These are phyloP conservation scores for Euzetes globulus DNA, from an alignment of 2,888 invertebrate genomes.

Conservation along the genomic window DNA sequence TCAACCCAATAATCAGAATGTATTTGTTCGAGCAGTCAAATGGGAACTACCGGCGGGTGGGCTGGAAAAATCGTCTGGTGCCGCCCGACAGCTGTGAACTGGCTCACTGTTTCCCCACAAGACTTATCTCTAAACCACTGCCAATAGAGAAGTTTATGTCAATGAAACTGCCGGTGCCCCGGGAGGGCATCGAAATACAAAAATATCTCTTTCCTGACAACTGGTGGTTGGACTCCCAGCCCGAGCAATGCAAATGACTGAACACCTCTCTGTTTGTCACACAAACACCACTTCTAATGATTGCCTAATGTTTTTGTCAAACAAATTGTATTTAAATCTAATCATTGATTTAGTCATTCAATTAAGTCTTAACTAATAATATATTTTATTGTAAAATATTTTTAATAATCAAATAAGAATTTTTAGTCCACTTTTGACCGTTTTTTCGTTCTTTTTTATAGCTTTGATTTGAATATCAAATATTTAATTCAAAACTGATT, in stretches of 20 bases:
- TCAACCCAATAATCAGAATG: conserved; percentile 48
- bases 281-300: too few species aligned
- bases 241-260: neutral
- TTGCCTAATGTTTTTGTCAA: neutral
- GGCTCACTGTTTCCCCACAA: conserved; percentile 54
- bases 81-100: conserved; percentile 52
- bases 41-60: conserved; percentile 51
- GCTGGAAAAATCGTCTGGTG: conserved; percentile 53
- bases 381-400: neutral
- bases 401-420: neutral
- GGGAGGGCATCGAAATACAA: conserved; percentile 55
- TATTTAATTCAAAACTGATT: neutral
- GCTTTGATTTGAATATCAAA: too few species aligned
- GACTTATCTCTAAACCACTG: conserved; percentile 51
- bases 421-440: neutral
- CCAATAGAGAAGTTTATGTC: conserved; percentile 48
- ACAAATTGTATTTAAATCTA: neutral
- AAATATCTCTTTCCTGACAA: conserved; percentile 56
- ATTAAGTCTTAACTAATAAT: neutral
- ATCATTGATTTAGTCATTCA: neutral
- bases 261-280: neutral
- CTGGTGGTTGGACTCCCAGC: conserved; percentile 50
- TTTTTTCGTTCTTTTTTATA: neutral
- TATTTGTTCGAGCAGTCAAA: conserved; percentile 52
- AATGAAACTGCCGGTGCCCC: conserved; percentile 48